Base-by-base conservation (phyloP, 2,888 invertebrate genomes). In the Galeruca laticollis region DNA sequence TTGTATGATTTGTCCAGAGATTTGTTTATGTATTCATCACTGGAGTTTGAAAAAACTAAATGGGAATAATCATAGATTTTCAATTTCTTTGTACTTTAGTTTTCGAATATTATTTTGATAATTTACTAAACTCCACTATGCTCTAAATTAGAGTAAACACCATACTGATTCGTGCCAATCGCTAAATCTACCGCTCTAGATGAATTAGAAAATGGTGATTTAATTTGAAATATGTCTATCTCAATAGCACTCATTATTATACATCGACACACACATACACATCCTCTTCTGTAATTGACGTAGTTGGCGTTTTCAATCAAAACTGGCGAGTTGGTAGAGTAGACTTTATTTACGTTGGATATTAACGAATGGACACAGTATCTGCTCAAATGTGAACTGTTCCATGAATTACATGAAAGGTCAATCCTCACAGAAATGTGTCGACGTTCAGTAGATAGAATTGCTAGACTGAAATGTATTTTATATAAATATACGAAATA, bases 361-460 rank as follows among this genome's bases (percentile, higher is more conserved):
- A 40, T n/a, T n/a, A 40, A 40, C 40, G 40, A 40, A n/a, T n/a
- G n/a, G 4, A n/a, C 13, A 40, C 40, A 40, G n/a, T 40, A n/a
- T n/a, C n/a, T 13, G n/a, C 5, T 40, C 40, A 5, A 40, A n/a
- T 13, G n/a, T n/a, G 40, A 40, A 40, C 6, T 40, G n/a, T 40
- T 40, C 40, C n/a, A 40, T 40, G 40, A n/a, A 40, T 40, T 40
- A 40, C n/a, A n/a, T 40, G n/a, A 40, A 40, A 13, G 40, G 40
- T 5, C 40, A 40, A 40, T 40, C 3, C 26, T 3, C 3, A 26
- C 1, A 26, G 26, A 40, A 13, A 11, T 40, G 40, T 6, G n/a
- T n/a, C 40, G n/a, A 40, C n/a, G 40, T 40, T n/a, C 13, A 3
- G n/a, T 40, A 40, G 40, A 40, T 40, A 1, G 6, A 26, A 26